Evolutionary conservation across 1,140 invertebrate species (phyloP).

Genomic region (Alviniconcha marisindica): DNA sequence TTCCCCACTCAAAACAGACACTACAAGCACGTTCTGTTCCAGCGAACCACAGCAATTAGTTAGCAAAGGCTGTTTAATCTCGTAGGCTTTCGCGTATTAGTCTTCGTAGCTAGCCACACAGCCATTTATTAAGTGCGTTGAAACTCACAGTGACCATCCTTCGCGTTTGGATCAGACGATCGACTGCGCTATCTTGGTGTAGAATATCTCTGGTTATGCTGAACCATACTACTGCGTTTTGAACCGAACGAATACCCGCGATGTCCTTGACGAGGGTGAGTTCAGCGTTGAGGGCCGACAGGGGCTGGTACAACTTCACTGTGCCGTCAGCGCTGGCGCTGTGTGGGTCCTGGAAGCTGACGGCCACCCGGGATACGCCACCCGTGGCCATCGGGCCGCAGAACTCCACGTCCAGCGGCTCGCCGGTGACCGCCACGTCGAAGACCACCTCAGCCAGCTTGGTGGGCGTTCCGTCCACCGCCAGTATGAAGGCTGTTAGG

Average conservation of each 20-base stretch:
- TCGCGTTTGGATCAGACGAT: too few relatives aligned
- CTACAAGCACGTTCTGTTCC: too few relatives aligned
- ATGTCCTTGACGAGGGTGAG: background rate
- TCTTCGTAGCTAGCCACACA: too few relatives aligned
- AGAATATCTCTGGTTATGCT: too few relatives aligned
- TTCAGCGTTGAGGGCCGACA: background rate
- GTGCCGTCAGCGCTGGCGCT: slow-evolving; percentile 29
- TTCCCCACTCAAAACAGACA: too few relatives aligned
- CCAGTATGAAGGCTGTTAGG: slow-evolving; percentile 30
- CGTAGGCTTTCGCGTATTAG: too few relatives aligned
- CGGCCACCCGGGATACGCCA: background rate
- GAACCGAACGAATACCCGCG: background rate
- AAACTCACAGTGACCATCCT: too few relatives aligned
- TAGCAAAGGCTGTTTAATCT: too few relatives aligned
- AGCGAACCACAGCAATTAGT: too few relatives aligned
- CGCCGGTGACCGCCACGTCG: slow-evolving; percentile 4
- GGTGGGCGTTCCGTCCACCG: slow-evolving; percentile 9
- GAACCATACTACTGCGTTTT: too few relatives aligned
- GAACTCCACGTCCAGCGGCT: slow-evolving; percentile 43
- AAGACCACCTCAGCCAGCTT: background rate
- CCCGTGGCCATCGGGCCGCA: slow-evolving; percentile 16
- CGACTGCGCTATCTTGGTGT: too few relatives aligned
- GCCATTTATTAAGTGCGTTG: too few relatives aligned
- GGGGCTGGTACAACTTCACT: slow-evolving; percentile 25
- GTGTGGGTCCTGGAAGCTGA: slow-evolving; percentile 31